These are phyloP conservation scores for Limenitis arthemis DNA, from an alignment of 2,888 invertebrate genomes.

Conservation along the genomic window DNA sequence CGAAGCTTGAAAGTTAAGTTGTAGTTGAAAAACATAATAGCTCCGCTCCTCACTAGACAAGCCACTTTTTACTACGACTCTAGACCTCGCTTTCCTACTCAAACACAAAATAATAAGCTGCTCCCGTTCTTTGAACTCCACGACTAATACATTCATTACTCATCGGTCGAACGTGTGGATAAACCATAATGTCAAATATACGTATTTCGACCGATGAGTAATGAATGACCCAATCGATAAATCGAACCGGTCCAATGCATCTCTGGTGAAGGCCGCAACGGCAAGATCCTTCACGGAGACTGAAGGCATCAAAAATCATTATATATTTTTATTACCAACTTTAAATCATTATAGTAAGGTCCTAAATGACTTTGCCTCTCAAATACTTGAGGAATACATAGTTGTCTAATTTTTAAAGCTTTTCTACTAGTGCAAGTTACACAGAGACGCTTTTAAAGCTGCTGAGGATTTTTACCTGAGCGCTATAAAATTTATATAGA, in stretches of 20 bases:
- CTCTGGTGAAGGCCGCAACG: constrained; percentile 67
- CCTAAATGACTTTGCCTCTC: constrained; percentile 9
- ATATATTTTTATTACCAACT: constrained; percentile 11
- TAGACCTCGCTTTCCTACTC: constrained; percentile 12
- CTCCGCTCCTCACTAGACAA: constrained; percentile 37
- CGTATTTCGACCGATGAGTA: too few relatives aligned
- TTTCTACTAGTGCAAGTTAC: constrained; percentile 29
- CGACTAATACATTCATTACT: too few relatives aligned
- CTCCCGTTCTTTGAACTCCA: too few relatives aligned
- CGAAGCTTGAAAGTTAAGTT: constrained; percentile 58
- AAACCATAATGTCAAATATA: constrained; percentile 9
- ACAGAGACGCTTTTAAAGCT: constrained; percentile 24
- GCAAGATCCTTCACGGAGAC: constrained; percentile 56
- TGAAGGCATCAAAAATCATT: constrained; percentile 27
- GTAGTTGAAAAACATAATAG: constrained; percentile 49
- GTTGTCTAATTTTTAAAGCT: constrained; percentile 13
- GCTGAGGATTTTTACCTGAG: constrained; percentile 48
- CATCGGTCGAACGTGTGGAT: constrained; percentile 11
- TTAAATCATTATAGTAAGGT: constrained; percentile 23
- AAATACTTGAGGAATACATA: constrained; percentile 6
- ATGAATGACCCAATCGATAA: constrained; percentile 40
- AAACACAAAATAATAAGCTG: neutral
- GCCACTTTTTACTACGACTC: constrained; percentile 27
- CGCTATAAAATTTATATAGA: constrained; percentile 44
- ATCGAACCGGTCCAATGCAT: constrained; percentile 58